Evolutionary conservation across 92 coral and sea anemone genomes (phyloP).

Genomic region (Scolanthus callimorphus): DNA sequence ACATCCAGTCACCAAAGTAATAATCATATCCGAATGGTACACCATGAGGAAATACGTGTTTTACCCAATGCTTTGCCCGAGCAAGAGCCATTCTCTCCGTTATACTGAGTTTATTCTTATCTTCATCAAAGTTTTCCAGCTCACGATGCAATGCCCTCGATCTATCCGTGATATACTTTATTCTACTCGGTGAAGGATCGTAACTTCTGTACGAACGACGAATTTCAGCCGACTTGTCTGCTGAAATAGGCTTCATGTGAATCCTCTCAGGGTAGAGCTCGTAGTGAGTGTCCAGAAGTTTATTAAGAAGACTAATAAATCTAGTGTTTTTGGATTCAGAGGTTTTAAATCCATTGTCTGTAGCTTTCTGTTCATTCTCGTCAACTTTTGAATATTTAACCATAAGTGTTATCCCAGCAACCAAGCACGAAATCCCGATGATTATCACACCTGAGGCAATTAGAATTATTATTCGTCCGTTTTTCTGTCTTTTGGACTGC

Average conservation of each 20-base stretch:
- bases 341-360: conserved; percentile 15
- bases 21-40: conserved; percentile 60
- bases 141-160: conserved; percentile 20
- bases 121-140: conserved; percentile 22
- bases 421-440: conserved; percentile 51
- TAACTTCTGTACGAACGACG: conserved; percentile 37
- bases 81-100: conserved; percentile 54
- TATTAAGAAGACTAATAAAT: conserved; percentile 35
- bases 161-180: conserved; percentile 41
- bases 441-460: conserved; percentile 42
- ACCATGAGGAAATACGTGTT: conserved; percentile 45
- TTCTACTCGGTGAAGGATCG: conserved; percentile 36
- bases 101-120: conserved; percentile 23
- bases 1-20: conserved; percentile 56
- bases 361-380: background rate
- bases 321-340: conserved; percentile 56
- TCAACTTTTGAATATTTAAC: conserved; percentile 30
- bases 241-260: conserved; percentile 35
- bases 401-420: conserved; percentile 54
- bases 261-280: conserved; percentile 61
- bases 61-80: conserved; percentile 39
- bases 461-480: conserved; percentile 16
- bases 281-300: conserved; percentile 52
- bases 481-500: conserved; percentile 20
- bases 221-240: conserved; percentile 34